These are phyloP conservation scores for Papilio gigon DNA, from an alignment of 2,888 invertebrate species.

Conservation along the genomic window DNA sequence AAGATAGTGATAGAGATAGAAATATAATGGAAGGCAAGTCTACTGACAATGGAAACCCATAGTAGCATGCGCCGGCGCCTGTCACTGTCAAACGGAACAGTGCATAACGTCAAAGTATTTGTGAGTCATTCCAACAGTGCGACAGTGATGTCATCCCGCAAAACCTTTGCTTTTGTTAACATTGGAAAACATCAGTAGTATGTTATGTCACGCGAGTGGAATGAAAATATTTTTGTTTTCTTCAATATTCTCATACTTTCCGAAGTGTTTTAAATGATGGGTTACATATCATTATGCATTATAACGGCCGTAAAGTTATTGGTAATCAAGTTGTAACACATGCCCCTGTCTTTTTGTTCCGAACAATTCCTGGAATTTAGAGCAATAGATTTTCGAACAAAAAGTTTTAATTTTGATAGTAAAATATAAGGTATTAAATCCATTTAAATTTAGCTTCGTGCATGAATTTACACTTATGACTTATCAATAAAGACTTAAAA, in stretches of 20 bases:
- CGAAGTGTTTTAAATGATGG: too few relatives aligned
- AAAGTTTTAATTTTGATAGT: not conserved
- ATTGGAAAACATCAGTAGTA: slow-evolving; percentile 23
- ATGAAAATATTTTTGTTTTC: not conserved
- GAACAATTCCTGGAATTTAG: too few relatives aligned
- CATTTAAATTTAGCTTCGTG: not conserved
- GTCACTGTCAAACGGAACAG: slow-evolving; percentile 26
- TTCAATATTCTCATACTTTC: not conserved
- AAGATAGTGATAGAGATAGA: too few relatives aligned
- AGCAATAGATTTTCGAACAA: not conserved
- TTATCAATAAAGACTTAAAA: not conserved
- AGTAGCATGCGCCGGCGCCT: slow-evolving; percentile 31
- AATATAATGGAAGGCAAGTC: too few relatives aligned
- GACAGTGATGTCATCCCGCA: slow-evolving; percentile 57
- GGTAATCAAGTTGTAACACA: too few relatives aligned
- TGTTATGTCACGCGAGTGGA: slow-evolving; percentile 16
- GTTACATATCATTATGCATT: too few relatives aligned
- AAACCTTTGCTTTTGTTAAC: slow-evolving; percentile 37
- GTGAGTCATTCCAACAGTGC: slow-evolving; percentile 59
- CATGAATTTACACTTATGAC: not conserved
- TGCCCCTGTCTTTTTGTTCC: too few relatives aligned
- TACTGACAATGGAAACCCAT: too few relatives aligned
- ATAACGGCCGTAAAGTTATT: too few relatives aligned
- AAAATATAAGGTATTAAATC: not conserved
- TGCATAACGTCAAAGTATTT: slow-evolving; percentile 47